phyloP scores from a whole-genome alignment of 2,888 invertebrate species.

The Raillietiella orientalis region DNA sequence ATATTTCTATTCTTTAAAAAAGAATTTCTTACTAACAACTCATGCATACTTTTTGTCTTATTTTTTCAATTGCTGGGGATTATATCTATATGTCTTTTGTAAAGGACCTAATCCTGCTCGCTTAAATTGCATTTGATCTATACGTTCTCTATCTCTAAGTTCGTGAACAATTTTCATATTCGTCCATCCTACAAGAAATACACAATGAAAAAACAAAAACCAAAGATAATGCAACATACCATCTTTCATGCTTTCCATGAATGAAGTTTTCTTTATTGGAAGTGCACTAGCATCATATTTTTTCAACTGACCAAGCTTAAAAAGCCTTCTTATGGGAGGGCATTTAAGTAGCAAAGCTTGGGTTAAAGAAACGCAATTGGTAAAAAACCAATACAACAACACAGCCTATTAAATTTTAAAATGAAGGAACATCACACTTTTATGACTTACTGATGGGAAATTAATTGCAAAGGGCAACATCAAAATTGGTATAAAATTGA shows the following conservation, averaged over 20 bases:
- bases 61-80: constrained; percentile 30
- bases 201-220: no score
- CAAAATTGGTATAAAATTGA: constrained; percentile 38
- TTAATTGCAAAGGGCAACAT: constrained; percentile 55
- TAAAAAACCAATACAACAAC: constrained; percentile 60
- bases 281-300: constrained; percentile 21
- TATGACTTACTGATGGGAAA: constrained; percentile 34
- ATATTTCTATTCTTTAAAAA: no score
- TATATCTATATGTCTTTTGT: constrained; percentile 51
- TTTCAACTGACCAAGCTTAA: constrained; percentile 32
- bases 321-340: constrained; percentile 33
- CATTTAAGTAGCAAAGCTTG: constrained; percentile 46
- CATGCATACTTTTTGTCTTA: no score
- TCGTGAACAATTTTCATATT: constrained; percentile 46
- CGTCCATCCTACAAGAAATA: constrained; percentile 26
- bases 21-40: no score
- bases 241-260: constrained; percentile 40
- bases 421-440: constrained; percentile 2
- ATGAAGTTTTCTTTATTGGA: constrained; percentile 29
- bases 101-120: constrained; percentile 57
- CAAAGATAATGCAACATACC: background rate
- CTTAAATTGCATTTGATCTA: constrained; percentile 44
- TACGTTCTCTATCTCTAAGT: constrained; percentile 33
- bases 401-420: constrained; percentile 23
- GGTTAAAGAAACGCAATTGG: constrained; percentile 45